phyloP scores from a whole-genome alignment of 2,797 vertebrate genomes.

The Lacerta agilis region DNA sequence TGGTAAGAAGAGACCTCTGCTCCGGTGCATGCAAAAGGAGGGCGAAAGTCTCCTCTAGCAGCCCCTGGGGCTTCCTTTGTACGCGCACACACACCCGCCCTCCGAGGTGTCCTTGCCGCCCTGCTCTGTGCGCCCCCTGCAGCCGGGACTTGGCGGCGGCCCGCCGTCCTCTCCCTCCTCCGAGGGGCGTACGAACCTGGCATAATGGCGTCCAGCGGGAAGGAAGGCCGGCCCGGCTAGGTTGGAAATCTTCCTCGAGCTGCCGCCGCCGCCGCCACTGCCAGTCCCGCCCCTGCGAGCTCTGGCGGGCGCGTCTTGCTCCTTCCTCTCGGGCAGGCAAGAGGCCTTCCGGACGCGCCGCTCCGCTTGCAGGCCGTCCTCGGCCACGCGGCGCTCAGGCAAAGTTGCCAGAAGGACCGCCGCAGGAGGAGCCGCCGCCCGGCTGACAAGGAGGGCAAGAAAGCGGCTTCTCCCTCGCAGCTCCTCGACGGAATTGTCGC shows the following conservation, averaged over 20 bases:
- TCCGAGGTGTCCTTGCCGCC: no score
- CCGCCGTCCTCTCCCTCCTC: not conserved
- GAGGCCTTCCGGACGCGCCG: not conserved
- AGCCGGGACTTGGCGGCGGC: not conserved
- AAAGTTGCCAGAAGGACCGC: not conserved
- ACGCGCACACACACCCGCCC: no score
- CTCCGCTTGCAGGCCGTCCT: slow-evolving; percentile 32
- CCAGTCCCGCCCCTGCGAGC: not conserved
- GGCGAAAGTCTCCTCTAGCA: not conserved
- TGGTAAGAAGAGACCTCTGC: no score
- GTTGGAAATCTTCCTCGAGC: slow-evolving; percentile 28
- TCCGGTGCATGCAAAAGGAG: no score
- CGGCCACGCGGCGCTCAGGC: not conserved
- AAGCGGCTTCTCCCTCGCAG: no score
- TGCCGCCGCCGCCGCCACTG: not conserved
- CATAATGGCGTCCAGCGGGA: slow-evolving; percentile 43
- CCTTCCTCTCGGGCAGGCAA: not conserved
- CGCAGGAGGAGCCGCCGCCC: not conserved
- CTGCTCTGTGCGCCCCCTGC: not conserved
- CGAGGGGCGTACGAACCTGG: slow-evolving; percentile 46
- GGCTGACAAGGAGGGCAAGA: not conserved
- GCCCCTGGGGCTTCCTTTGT: not conserved
- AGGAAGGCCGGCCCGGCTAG: not conserved
- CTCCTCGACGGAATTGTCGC: no score
- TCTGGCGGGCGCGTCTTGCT: not conserved